Evolutionary conservation across 2,888 invertebrate species (phyloP).

Genomic region (Rotaria macrura): DNA sequence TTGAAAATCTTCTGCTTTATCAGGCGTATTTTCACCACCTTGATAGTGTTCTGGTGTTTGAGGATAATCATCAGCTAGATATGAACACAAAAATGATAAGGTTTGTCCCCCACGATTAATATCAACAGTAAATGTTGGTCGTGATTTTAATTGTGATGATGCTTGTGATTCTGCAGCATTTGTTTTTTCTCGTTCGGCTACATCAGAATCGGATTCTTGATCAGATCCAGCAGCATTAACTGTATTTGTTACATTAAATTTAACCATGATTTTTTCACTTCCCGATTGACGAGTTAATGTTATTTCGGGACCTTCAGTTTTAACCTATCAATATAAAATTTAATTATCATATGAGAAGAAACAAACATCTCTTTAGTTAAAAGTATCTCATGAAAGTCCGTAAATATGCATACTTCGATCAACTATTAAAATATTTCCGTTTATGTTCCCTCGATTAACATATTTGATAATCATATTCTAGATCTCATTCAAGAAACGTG

Average conservation of each 20-base stretch:
- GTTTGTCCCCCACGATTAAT: constrained; percentile 63
- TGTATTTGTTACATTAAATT: constrained; percentile 84
- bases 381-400: too few relatives aligned
- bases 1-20: constrained; percentile 58
- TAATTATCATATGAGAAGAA: too few relatives aligned
- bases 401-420: too few relatives aligned
- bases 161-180: background rate
- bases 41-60: background rate
- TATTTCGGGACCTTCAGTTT: constrained; percentile 66
- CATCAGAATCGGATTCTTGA: constrained; percentile 57
- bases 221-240: constrained; percentile 68
- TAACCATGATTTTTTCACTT: constrained; percentile 65
- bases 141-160: constrained; percentile 62
- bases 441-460: too few relatives aligned
- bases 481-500: too few relatives aligned
- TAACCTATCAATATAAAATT: too few relatives aligned
- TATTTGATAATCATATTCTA: too few relatives aligned
- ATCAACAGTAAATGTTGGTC: constrained; percentile 81
- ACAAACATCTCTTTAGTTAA: too few relatives aligned
- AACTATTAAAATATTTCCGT: too few relatives aligned
- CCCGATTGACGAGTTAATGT: constrained; percentile 57
- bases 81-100: constrained; percentile 74
- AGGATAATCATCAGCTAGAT: constrained; percentile 52
- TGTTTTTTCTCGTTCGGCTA: constrained; percentile 62
- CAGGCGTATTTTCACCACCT: background rate